phyloP scores from a whole-genome alignment of 2,113 vertebrate species.

The Lonchura striata region DNA sequence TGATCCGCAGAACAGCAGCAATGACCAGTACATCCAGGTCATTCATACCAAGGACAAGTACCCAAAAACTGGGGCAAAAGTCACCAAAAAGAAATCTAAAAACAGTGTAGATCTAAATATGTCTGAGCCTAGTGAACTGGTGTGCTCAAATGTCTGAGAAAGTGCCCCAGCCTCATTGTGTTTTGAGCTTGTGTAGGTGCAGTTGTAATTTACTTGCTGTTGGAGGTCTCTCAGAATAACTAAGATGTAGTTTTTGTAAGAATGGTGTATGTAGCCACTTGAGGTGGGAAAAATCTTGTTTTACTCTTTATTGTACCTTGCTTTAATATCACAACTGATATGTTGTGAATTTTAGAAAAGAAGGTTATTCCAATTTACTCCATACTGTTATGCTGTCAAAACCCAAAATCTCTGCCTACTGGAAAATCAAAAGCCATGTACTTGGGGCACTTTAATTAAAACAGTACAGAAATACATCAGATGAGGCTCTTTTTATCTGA shows the following conservation, averaged over 20 bases:
- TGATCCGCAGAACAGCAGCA: slow-evolving; percentile 87
- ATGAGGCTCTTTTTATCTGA: background rate
- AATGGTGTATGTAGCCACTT: accelerated
- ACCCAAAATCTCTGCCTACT: background rate
- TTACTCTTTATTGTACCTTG: background rate
- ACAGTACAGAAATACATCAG: background rate
- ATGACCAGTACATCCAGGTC: slow-evolving; percentile 88
- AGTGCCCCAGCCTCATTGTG: accelerated
- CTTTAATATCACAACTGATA: background rate
- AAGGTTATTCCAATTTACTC: background rate
- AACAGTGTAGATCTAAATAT: slow-evolving; percentile 59
- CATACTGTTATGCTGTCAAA: background rate
- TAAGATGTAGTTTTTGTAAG: accelerated
- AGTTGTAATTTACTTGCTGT: background rate
- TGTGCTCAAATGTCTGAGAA: slow-evolving; percentile 85
- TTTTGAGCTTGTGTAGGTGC: accelerated
- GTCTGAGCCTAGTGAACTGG: slow-evolving; percentile 74
- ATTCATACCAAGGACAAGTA: slow-evolving; percentile 81
- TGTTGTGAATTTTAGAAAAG: accelerated
- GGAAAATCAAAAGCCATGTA: background rate
- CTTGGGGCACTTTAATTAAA: background rate
- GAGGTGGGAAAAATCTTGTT: background rate
- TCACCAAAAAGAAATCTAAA: slow-evolving; percentile 76
- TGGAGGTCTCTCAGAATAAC: background rate
- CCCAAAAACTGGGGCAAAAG: slow-evolving; percentile 70